A percentile compares a stretch with the other conserved stretches of the same genome.
Conservation (phyloP, 2,113 vertebrate genomes). For the Corvus hawaiiensis region DNA sequence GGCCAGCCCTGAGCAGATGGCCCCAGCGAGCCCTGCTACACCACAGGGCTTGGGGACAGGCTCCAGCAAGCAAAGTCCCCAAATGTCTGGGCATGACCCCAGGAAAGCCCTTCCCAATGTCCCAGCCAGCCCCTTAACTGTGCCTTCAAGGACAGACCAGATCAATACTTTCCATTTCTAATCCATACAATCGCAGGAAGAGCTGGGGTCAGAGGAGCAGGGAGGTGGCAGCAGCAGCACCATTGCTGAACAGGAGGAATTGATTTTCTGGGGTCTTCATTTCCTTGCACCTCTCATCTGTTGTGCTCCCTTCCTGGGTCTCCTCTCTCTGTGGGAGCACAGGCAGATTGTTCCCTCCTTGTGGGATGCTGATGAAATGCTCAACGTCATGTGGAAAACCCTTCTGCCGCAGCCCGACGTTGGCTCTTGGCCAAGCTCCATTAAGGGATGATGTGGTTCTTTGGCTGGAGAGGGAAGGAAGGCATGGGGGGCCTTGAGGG, state of each 20-base stretch:
- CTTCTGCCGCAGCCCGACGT: fast-evolving
- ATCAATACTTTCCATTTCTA: neutral
- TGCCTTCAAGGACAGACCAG: neutral
- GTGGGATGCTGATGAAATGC: neutral
- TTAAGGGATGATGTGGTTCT: neutral
- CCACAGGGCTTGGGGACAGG: neutral
- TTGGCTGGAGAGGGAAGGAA: neutral
- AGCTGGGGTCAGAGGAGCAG: neutral
- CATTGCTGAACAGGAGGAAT: neutral
- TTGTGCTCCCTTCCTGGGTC: neutral
- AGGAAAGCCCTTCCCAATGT: neutral
- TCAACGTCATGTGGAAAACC: neutral
- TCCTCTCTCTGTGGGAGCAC: neutral
- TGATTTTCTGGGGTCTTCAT: neutral
- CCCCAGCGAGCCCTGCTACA: neutral
- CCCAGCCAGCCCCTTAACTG: neutral
- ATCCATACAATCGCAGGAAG: neutral
- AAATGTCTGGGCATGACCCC: neutral
- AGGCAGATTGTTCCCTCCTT: neutral
- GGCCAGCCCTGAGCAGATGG: neutral
- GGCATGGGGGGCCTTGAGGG: fast-evolving
- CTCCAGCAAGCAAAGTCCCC: neutral
- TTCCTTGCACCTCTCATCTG: neutral
- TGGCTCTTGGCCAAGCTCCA: neutral
- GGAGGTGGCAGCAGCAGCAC: neutral